phyloP scores from a whole-genome alignment of 2,888 invertebrate genomes.

The Phlogophora meticulosa region DNA sequence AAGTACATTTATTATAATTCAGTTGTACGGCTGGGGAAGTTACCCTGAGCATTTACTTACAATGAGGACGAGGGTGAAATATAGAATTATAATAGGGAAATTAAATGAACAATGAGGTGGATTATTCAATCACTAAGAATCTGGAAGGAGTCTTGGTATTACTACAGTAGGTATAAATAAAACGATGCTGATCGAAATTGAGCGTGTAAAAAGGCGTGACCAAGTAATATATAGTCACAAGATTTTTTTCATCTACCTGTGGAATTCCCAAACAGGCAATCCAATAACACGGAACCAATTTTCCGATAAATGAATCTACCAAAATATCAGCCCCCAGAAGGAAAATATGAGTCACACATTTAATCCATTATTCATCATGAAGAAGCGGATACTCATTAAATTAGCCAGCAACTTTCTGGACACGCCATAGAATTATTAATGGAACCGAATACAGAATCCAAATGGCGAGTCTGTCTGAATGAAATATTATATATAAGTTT shows the following conservation, averaged over 20 bases:
- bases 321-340: conserved; percentile 20
- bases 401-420: conserved; percentile 41
- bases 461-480: conserved; percentile 20
- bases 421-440: conserved; percentile 46
- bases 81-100: not conserved
- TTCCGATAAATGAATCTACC: conserved; percentile 17
- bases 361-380: conserved; percentile 46
- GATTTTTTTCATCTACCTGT: not conserved
- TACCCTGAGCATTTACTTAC: not conserved
- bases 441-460: conserved; percentile 39
- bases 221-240: not conserved
- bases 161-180: not conserved
- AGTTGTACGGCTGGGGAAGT: not conserved
- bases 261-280: not conserved
- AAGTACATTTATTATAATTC: conserved; percentile 16
- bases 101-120: not conserved
- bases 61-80: not conserved
- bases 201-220: not conserved
- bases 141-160: too few species aligned
- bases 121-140: not conserved
- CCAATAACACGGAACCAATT: conserved; percentile 30
- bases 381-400: conserved; percentile 41
- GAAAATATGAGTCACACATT: conserved; percentile 49
- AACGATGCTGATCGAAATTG: not conserved
- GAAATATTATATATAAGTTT: conserved; percentile 34